These are phyloP conservation scores for Temnothorax rugatulus DNA, from an alignment of 2,888 invertebrate genomes.

Conservation along the genomic window DNA sequence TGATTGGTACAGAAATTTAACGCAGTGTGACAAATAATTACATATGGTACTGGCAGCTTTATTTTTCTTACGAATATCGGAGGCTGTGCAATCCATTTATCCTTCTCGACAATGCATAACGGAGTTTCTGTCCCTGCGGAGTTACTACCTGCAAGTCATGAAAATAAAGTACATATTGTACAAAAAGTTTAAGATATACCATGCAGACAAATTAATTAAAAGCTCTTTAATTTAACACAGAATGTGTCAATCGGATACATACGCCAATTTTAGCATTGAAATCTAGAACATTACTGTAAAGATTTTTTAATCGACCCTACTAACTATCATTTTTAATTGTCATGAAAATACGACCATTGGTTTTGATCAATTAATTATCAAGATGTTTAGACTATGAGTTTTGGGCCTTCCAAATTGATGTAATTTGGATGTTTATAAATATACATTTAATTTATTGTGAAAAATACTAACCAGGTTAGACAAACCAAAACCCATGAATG, in stretches of 20 bases:
- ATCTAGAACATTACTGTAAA: no score
- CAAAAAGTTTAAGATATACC: not conserved
- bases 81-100: slow-evolving; percentile 90
- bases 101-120: slow-evolving; percentile 87
- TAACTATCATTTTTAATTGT: no score
- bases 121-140: slow-evolving; percentile 69
- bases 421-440: no score
- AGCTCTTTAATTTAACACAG: not conserved
- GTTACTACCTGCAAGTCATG: slow-evolving; percentile 65
- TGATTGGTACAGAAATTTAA: slow-evolving; percentile 82
- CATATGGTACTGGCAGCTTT: slow-evolving; percentile 80
- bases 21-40: slow-evolving; percentile 82
- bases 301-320: no score
- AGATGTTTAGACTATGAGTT: no score
- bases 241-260: not conserved
- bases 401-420: no score
- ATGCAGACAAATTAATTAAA: not conserved
- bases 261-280: no score
- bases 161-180: not conserved
- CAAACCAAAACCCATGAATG: no score
- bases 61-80: slow-evolving; percentile 64
- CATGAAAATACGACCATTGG: no score
- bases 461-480: no score
- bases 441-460: no score
- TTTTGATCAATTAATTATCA: no score